Base-by-base conservation (phyloP, 2,888 invertebrate species). In the Macrostomum cliftonense region DNA sequence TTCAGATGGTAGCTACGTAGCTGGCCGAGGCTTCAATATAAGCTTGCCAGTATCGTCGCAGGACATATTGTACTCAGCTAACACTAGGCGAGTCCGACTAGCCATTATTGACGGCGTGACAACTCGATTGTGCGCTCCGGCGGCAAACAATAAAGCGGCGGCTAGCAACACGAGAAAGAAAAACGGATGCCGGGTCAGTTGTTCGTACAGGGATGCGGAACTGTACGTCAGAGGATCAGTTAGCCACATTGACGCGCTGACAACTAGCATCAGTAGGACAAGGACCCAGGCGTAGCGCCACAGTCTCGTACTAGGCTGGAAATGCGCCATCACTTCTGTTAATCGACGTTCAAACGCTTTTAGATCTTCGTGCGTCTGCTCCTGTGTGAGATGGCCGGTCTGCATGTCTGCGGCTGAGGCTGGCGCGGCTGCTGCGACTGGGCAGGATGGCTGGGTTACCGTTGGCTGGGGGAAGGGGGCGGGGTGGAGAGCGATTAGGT, bases 11-110 rank as follows among this genome's bases (percentile, higher is more conserved):
- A 55, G 56, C 61, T 60, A 65, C 51, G 63, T 59, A 7, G 74
- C 76, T 40, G 85, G 86, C 52, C 86, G 73, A 1, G 89, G 91
- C 68, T 87, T 87, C 37, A 93, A 74, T 61, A 93, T 91, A 45
- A 93, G 75, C 72, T 89, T 89, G 51, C 91, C 91, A 36, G 87
- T 87, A 66, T 93, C 89, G 65, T 91, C 91, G 71, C 93, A 93
- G 20, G 88, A 88, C 89, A 93, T 91, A 71, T 93, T 93, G 71
- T 89, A 93, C 71, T 93, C 91, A 42, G 81, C 80, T 47, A 93
- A 76, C 1, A 91, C 89, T 46, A 79, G 79, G 52, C 91, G 76
- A 42, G 88, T 87, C 55, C 93, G 76, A 0, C 87, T 81, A 1
- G 89, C 88, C 59, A 93, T 86, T 56, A 93, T 91, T 58, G 86